Evolutionary conservation across 2,113 vertebrate species (phyloP).

Genomic region (Pedionomus torquatus): DNA sequence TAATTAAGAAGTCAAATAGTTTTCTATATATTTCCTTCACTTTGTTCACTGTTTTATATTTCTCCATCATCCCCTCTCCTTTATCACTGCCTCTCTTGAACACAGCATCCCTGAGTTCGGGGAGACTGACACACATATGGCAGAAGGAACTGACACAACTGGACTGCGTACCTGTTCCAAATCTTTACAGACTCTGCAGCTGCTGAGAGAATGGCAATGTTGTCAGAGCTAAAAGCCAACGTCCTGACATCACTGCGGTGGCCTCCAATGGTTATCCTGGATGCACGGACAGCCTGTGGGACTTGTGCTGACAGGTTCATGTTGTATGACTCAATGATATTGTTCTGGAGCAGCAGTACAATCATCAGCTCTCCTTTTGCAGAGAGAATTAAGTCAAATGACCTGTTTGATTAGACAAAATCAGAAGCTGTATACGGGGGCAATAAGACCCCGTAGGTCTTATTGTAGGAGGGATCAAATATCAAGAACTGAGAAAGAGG

Average conservation of each 20-base stretch:
- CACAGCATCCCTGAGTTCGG: not conserved
- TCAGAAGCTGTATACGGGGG: not conserved
- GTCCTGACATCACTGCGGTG: conserved; percentile 93
- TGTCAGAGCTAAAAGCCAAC: conserved; percentile 94
- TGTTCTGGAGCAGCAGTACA: conserved; percentile 91
- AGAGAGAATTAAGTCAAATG: conserved; percentile 83
- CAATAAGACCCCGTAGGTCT: too few species aligned
- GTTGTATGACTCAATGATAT: conserved; percentile 84
- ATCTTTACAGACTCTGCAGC: conserved; percentile 92
- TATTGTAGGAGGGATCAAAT: not conserved
- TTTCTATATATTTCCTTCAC: not conserved
- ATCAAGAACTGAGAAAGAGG: not conserved
- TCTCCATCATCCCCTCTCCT: not conserved
- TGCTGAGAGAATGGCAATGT: conserved; percentile 92
- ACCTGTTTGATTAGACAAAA: conserved; percentile 76
- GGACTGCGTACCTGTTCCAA: conserved; percentile 89
- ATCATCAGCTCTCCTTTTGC: conserved; percentile 89
- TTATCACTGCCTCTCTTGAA: not conserved
- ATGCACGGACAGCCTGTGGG: conserved; percentile 74
- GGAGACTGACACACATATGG: not conserved
- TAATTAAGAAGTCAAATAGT: not conserved
- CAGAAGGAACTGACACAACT: not conserved
- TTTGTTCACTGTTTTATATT: not conserved
- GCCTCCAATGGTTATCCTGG: conserved; percentile 85
- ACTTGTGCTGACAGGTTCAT: conserved; percentile 69